Conservation (phyloP, 2,888 invertebrate species). For the Oligia strigilis region DNA sequence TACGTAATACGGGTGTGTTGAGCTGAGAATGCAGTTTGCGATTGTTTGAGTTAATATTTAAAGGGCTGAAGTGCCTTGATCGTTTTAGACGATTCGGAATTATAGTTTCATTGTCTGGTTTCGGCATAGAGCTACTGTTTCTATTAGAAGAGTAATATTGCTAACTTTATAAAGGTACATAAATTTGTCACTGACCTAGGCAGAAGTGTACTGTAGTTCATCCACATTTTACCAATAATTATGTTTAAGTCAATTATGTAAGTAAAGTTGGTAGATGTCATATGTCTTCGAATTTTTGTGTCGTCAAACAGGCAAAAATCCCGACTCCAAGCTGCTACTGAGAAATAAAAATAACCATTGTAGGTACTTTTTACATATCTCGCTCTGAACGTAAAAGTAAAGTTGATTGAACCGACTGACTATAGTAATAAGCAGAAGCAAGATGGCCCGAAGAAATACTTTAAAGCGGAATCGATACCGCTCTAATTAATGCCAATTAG, state of each 20-base stretch:
- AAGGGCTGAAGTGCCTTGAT: neutral
- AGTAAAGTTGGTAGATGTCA: too few species aligned
- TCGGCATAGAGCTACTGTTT: neutral
- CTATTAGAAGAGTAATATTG: neutral
- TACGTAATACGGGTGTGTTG: constrained; percentile 28
- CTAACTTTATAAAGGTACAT: neutral
- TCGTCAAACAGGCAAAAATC: too few species aligned
- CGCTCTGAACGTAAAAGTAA: neutral
- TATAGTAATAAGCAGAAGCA: neutral
- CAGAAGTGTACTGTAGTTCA: neutral
- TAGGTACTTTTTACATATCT: too few species aligned
- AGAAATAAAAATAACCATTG: neutral
- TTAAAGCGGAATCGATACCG: constrained; percentile 24
- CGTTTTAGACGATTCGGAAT: neutral
- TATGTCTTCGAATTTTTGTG: too few species aligned
- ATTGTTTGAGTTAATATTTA: constrained; percentile 21
- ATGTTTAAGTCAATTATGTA: too few species aligned
- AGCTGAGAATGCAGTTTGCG: constrained; percentile 46
- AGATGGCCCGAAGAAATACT: neutral
- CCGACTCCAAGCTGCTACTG: too few species aligned
- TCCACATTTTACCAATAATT: too few species aligned
- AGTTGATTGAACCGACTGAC: neutral
- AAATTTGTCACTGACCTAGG: neutral
- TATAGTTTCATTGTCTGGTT: neutral
- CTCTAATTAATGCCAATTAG: constrained; percentile 29